Evolutionary conservation across 2,888 invertebrate species (phyloP), one percentile per base, ranked within the genome.

Genomic region (Antheraea yamamai): DNA sequence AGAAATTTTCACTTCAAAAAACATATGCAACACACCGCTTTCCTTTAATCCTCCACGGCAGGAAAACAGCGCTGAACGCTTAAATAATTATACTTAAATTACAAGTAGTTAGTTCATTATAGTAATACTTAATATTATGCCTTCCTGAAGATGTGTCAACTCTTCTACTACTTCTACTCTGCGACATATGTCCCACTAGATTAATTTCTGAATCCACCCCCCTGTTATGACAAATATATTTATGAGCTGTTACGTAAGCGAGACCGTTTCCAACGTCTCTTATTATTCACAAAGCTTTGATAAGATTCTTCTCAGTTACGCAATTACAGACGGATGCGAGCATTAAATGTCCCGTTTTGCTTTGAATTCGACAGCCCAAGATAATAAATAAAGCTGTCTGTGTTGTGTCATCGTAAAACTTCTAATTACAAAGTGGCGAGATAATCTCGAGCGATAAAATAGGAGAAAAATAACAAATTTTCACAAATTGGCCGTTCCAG

Each of bases 351-450:
- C 75, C 77, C 77, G 76, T 76, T 78, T 75, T 78, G n/a, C 74
- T 72, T 76, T 75, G 75, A 78, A 78, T 80, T 80, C 76, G 78
- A 79, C 80, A 78, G 77, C 74, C 75, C n/a, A 75, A 23, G 77
- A 80, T 78, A 80, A 81, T 78, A 81, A 80, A 80, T 79, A 76
- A 18, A 64, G 52, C 39, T n/a, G 64, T 55, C 72, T 68, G 76
- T 79, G 80, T 75, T 76, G 73, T 76, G 72, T 75, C 74, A 51
- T 75, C 74, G 78, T 81, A 81, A 47, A 81, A 81, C 77, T 16
- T 76, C 78, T 81, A 81, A 81, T 81, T 81, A 81, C 81, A 74
- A 75, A 80, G 81, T 80, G 78, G 75, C 81, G 78, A 80, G 78
- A 79, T 78, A 79, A 80, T 79, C 76, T 80, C 72, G 76, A 73